These are phyloP conservation scores for Pogonocichla stellata DNA, from an alignment of 2,113 vertebrate species.

Conservation along the genomic window DNA sequence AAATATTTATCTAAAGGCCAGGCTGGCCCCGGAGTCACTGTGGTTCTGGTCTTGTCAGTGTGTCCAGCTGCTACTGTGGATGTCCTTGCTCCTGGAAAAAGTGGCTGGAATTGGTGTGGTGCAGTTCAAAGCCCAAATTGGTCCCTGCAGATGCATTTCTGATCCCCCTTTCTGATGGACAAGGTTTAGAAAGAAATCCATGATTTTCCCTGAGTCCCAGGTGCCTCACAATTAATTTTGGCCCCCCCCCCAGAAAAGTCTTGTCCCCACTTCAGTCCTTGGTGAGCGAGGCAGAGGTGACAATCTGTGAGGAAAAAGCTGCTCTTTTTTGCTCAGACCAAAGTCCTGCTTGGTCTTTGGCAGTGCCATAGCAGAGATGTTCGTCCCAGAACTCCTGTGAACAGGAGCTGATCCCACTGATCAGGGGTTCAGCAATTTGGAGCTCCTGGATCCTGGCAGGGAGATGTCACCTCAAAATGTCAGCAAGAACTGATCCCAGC, in stretches of 20 bases:
- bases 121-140: neutral
- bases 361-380: neutral
- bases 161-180: neutral
- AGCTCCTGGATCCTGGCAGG: neutral
- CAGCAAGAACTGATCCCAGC: neutral
- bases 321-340: accelerated
- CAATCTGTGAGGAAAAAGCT: neutral
- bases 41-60: accelerated
- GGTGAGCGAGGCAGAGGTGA: accelerated
- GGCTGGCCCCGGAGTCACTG: neutral
- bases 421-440: neutral
- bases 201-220: neutral
- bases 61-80: neutral
- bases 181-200: neutral
- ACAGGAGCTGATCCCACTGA: neutral
- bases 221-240: neutral
- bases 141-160: neutral
- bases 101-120: neutral
- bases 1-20: neutral
- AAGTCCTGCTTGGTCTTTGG: neutral
- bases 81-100: neutral
- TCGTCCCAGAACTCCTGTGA: neutral
- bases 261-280: neutral
- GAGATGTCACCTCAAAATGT: neutral
- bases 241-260: neutral